A percentile compares a stretch with the other conserved stretches of the same genome.
Evolutionary conservation across 2,797 vertebrate species (phyloP).

Genomic region (Argyrosomus regius): DNA sequence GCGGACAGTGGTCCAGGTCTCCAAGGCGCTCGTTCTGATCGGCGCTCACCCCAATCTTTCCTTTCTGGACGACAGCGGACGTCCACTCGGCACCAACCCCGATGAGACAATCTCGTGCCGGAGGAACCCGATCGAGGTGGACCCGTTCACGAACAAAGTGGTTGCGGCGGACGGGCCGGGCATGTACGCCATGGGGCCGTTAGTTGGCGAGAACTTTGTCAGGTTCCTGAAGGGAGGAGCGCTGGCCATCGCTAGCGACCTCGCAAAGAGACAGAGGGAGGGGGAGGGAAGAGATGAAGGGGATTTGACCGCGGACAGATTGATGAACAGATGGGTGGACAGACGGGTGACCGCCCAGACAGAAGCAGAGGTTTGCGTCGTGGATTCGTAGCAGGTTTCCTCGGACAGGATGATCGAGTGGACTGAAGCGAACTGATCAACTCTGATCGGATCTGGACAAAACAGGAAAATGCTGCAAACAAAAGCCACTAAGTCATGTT

Average conservation of each 20-base stretch:
- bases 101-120: constrained; percentile 82
- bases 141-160: constrained; percentile 83
- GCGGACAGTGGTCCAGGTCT: constrained; percentile 79
- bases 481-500: neutral
- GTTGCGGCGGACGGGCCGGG: constrained; percentile 73
- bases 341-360: neutral
- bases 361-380: constrained; percentile 14
- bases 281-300: neutral
- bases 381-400: constrained; percentile 39
- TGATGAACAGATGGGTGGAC: constrained; percentile 44
- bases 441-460: constrained; percentile 2
- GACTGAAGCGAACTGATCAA: neutral
- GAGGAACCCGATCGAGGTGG: constrained; percentile 85
- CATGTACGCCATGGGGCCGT: constrained; percentile 87
- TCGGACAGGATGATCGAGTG: neutral
- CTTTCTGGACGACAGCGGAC: constrained; percentile 79
- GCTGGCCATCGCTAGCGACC: constrained; percentile 82
- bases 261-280: constrained; percentile 59
- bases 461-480: constrained; percentile 9
- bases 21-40: constrained; percentile 86
- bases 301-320: neutral
- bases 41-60: constrained; percentile 86
- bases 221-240: constrained; percentile 89
- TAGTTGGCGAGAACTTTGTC: constrained; percentile 90
- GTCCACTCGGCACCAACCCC: constrained; percentile 63